These are phyloP conservation scores for Corapipo altera DNA, from an alignment of 2,113 vertebrate species.

Conservation along the genomic window DNA sequence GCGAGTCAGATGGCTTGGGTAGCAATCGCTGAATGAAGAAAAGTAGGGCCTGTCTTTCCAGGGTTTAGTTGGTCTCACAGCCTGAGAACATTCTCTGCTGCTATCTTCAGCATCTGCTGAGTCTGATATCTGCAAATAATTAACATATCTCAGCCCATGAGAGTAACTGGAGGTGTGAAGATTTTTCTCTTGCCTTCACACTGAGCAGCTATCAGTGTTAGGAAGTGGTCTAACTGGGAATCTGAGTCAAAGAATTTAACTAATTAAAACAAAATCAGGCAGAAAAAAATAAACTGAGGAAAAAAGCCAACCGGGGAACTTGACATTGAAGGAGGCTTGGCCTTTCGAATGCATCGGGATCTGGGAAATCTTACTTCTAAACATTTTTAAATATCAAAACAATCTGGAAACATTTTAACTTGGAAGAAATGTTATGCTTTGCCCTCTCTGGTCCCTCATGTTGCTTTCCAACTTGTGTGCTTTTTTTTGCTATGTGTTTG, in stretches of 20 bases:
- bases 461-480: background rate
- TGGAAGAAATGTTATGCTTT: slow-evolving; percentile 1
- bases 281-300: background rate
- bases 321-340: background rate
- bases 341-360: background rate
- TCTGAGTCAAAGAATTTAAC: background rate
- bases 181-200: background rate
- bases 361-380: slow-evolving; percentile 4
- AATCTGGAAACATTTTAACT: slow-evolving; percentile 53
- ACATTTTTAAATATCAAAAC: background rate
- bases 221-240: background rate
- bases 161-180: background rate
- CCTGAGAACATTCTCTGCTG: background rate
- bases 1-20: background rate
- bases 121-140: background rate
- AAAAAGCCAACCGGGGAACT: background rate
- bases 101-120: background rate
- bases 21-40: background rate
- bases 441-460: background rate
- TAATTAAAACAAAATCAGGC: background rate
- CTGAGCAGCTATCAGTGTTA: background rate
- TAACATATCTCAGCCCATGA: background rate
- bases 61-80: background rate
- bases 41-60: background rate
- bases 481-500: background rate